Evolutionary conservation across 2,888 invertebrate genomes (phyloP).

Genomic region (Diaphora mendica): DNA sequence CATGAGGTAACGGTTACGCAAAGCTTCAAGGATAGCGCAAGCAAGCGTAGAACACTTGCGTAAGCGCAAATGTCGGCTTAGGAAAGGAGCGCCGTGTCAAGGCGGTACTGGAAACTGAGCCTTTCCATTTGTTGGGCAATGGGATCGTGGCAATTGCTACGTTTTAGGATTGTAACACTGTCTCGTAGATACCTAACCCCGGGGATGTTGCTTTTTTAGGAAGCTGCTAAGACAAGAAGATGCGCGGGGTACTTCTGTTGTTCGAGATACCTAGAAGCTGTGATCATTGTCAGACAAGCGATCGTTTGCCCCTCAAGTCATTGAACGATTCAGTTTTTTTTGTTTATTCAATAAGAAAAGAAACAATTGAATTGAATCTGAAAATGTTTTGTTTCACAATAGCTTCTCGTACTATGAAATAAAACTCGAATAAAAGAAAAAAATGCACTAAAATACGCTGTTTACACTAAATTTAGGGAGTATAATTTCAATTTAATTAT

Average conservation of each 20-base stretch:
- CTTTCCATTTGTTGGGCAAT: slow-evolving; percentile 76
- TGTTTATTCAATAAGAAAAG: no score
- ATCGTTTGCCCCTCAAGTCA: background rate
- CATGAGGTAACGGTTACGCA: slow-evolving; percentile 62
- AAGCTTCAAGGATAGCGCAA: slow-evolving; percentile 58
- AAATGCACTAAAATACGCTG: no score
- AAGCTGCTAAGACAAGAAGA: background rate
- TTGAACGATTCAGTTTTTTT: no score
- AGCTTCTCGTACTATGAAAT: no score
- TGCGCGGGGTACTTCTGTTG: background rate
- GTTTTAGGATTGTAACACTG: slow-evolving; percentile 15
- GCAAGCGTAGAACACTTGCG: slow-evolving; percentile 58
- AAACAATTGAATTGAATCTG: no score
- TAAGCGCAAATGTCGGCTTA: slow-evolving; percentile 76
- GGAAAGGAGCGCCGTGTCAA: slow-evolving; percentile 80
- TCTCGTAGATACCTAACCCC: background rate
- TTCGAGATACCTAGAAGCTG: background rate
- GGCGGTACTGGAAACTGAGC: slow-evolving; percentile 61
- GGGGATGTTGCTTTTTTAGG: background rate
- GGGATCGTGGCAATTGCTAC: slow-evolving; percentile 66
- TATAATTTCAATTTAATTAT: no score
- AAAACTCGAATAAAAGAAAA: no score
- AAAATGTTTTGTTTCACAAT: no score
- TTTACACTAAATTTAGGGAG: no score
- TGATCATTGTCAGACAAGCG: background rate